phyloP scores from a whole-genome alignment of 2,797 vertebrate genomes.

The Hydrocynus forskahlii region DNA sequence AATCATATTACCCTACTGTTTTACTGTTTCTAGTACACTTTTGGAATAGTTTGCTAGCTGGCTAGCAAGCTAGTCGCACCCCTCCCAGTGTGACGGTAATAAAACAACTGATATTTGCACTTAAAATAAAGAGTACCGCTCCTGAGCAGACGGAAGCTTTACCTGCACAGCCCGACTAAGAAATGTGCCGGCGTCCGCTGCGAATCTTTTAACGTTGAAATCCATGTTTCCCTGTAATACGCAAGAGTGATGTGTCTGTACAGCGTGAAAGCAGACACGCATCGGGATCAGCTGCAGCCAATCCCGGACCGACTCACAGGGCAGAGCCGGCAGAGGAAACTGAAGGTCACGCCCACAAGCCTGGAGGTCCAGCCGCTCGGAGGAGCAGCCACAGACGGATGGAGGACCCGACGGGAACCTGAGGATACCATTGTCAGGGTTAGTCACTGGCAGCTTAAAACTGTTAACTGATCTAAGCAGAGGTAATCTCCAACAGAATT shows the following conservation, averaged over 20 bases:
- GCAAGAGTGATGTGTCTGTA: too few relatives aligned
- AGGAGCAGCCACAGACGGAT: background rate
- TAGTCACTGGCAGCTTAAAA: too few relatives aligned
- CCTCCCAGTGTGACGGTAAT: background rate
- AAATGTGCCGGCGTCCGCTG: constrained; percentile 94
- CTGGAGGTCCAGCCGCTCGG: background rate
- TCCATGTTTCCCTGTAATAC: constrained; percentile 79
- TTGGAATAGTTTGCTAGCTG: background rate
- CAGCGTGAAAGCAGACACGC: background rate
- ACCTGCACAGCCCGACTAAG: constrained; percentile 94
- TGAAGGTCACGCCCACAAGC: constrained; percentile 16
- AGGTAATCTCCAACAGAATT: too few relatives aligned
- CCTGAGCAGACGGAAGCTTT: background rate
- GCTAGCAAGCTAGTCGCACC: constrained; percentile 22
- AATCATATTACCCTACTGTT: too few relatives aligned
- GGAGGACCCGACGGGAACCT: background rate
- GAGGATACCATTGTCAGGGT: too few relatives aligned
- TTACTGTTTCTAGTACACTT: too few relatives aligned
- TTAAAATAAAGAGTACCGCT: background rate
- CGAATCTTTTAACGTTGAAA: constrained; percentile 93
- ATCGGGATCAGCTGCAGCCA: background rate
- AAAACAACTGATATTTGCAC: background rate
- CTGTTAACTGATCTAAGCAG: too few relatives aligned
- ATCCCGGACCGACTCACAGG: background rate
- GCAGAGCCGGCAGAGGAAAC: background rate